Evolutionary conservation across 2,797 vertebrate species (phyloP).

Genomic region (Peromyscus nudipes): DNA sequence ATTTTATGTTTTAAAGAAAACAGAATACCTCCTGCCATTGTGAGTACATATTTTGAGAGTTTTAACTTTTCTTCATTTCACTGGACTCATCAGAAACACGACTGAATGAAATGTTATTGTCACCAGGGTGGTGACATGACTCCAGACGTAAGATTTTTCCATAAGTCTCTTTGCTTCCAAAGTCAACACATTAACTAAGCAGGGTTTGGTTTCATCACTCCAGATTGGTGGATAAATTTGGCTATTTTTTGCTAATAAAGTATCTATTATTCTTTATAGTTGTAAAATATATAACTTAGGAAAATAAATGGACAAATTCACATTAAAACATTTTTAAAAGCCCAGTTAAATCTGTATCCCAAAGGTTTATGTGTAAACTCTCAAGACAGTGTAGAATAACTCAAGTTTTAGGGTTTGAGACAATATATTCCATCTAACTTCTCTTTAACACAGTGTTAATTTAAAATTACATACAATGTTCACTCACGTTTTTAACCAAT

Average conservation of each 20-base stretch:
- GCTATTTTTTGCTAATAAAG: not conserved
- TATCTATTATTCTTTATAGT: not conserved
- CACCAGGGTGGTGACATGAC: rapidly evolving
- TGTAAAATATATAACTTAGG: not conserved
- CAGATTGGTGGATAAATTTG: not conserved
- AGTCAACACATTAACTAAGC: not conserved
- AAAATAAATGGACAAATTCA: not conserved
- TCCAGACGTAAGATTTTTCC: not conserved
- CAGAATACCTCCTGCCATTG: not conserved
- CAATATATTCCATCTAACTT: not conserved
- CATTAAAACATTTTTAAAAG: not conserved
- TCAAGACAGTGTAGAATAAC: not conserved
- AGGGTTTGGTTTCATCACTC: not conserved
- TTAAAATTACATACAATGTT: not conserved
- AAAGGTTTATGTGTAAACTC: not conserved
- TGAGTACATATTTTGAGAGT: not conserved
- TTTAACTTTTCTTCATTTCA: not conserved
- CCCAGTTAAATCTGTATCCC: not conserved
- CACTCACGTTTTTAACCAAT: not conserved
- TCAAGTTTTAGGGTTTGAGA: not conserved
- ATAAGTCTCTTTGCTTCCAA: not conserved
- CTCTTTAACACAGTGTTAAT: not conserved
- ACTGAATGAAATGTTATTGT: not conserved
- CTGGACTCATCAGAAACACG: not conserved
- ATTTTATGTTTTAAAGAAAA: conserved; percentile 3